phyloP scores from a whole-genome alignment of 2,797 vertebrate species.

The Typhlichthys subterraneus region DNA sequence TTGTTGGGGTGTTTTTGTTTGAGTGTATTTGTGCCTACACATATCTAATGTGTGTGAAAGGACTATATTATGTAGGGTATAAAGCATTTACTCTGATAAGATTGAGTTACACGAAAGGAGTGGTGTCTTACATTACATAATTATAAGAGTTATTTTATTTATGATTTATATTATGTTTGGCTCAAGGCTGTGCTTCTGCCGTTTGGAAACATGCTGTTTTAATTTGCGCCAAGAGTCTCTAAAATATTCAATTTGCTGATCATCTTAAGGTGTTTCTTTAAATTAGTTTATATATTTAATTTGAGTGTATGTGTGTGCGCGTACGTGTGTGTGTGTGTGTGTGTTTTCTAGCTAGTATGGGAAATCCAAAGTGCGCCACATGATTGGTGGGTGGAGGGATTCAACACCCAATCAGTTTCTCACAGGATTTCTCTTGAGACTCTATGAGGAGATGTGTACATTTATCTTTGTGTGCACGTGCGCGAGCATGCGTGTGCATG shows the following conservation, averaged over 20 bases:
- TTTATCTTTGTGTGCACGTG: neutral
- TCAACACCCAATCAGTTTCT: conserved; percentile 28
- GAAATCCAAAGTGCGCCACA: conserved; percentile 46
- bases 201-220: too few species aligned
- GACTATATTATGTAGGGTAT: too few species aligned
- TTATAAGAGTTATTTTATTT: too few species aligned
- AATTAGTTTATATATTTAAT: too few species aligned
- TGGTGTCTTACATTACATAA: too few species aligned
- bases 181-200: too few species aligned
- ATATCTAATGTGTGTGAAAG: neutral
- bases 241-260: too few species aligned
- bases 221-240: too few species aligned
- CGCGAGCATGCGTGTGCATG: conserved; percentile 3
- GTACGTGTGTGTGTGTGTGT: neutral
- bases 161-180: too few species aligned
- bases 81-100: too few species aligned
- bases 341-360: conserved; percentile 6
- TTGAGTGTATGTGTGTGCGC: conserved; percentile 2
- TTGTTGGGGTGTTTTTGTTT: conserved; percentile 2
- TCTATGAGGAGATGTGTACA: neutral
- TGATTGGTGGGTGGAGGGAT: conserved; percentile 32
- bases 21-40: conserved; percentile 7
- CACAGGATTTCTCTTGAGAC: conserved; percentile 9
- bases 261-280: too few species aligned
- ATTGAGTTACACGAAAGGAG: too few species aligned